Base-by-base conservation (phyloP, 2,797 vertebrate species). In the Poeciliopsis gracilis region DNA sequence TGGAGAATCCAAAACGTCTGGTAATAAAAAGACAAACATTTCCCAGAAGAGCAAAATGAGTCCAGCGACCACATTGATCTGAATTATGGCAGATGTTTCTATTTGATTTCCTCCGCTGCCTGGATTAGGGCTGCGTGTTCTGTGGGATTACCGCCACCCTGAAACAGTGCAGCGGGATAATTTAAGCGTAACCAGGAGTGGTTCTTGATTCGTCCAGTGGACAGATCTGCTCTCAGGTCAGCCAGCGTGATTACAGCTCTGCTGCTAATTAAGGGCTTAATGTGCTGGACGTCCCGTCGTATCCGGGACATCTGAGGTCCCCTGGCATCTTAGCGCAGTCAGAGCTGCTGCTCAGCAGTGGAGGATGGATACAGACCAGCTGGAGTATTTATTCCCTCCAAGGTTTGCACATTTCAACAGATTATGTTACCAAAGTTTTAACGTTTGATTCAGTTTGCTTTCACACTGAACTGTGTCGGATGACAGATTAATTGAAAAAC, bases 121-220 rank as follows among this genome's bases (percentile, higher is more conserved):
- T 77, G 77, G n/a, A 78, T 33, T 49, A 28, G 71, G 76, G 77
- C 59, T 70, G 23, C 7, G 75, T 84, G 76, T 77, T 84, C 55
- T 75, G 61, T 49, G 6, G 79, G 81, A 90, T 92, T 87, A 85
- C 72, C 9, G 53, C 86, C 78, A 77, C 88, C 81, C 83, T 76
- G 25, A 84, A 88, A 80, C 67, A 79, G 77, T 87, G 81, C 66
- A 77, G 70, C 38, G 3, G 63, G 78, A 41, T 47, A 63, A 72
- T 86, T 88, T 85, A 75, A 43, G 67, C 81, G 57, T 38, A 78
- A 76, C 53, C 72, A 78, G 77, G 71, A 84, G 82, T 86, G 82
- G 88, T 79, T 74, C 53, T 25, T 67, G 66, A 82, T 89, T 90
- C 81, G 74, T 7, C 49, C 8, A 84, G 45, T 75, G 86, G 78